Base-by-base conservation (phyloP, 2,797 vertebrate species). In the Melanotaenia pygmaea region DNA sequence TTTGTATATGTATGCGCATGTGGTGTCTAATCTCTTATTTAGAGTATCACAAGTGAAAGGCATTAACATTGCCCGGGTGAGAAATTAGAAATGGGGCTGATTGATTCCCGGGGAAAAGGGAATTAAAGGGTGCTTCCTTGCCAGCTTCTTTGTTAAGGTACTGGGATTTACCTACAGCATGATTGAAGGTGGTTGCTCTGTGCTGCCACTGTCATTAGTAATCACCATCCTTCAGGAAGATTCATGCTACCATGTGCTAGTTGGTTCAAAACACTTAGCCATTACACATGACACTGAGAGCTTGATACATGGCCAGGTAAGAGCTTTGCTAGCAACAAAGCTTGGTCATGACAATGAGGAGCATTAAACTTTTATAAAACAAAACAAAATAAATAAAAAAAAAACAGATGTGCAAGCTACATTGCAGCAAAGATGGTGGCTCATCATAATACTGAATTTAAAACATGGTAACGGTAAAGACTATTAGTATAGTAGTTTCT, bases 141-240 rank as follows among this genome's bases (percentile, higher is more conserved):
- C 64, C 72, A 50, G 68, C 56, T 12, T 79, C 75, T 82, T 80
- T 87, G 81, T 81, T 62, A 70, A 13, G 64, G 61, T 78, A 76
- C 64, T 73, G 64, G 77, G 71, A 85, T 83, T 83, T 79, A 86
- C 86, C 77, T 85, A 83, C 75, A 35, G 77, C 59, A 84, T 86
- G 85, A 91, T 87, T 87, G 85, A 88, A 87, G 83, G 83, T 74
- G 86, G 84, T 83, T 86, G 84, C 80, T 84, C 84, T 75, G 64
- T 40, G 43, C 74, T 85, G 81, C 80, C 77, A 66, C 70, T 67
- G 68, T 89, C 86, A 81, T 94, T 88, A 88, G 91, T 93, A 91
- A 91, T 88, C 75, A 77, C 64, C 76, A 82, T 80, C 80, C 76
- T 84, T 89, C 87, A 85, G 87, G 84, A 87, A 91, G 82, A 88